phyloP scores from a whole-genome alignment of 1,140 invertebrate species.

The Globodera ellingtonae region DNA sequence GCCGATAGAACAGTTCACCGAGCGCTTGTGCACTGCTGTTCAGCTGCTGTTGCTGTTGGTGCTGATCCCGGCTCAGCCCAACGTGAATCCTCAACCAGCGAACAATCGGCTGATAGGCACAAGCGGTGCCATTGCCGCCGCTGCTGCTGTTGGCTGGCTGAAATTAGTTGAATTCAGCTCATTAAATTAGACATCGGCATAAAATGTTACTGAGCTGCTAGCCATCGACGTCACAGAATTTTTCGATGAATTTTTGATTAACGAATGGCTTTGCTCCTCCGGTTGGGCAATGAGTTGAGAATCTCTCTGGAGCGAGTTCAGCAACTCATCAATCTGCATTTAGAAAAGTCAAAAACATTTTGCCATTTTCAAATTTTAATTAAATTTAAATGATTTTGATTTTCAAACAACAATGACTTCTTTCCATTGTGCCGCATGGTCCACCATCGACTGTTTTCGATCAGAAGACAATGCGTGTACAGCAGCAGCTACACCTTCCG shows the following conservation, averaged over 20 bases:
- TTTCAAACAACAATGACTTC: slow-evolving; percentile 33
- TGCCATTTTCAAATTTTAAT: no score
- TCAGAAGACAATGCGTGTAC: background rate
- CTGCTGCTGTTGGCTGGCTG: slow-evolving; percentile 11
- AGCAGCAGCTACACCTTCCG: background rate
- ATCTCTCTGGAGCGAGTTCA: slow-evolving; percentile 62
- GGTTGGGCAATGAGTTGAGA: slow-evolving; percentile 38
- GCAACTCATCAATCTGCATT: slow-evolving; percentile 66
- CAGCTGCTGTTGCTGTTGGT: background rate
- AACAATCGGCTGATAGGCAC: slow-evolving; percentile 14
- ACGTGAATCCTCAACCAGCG: slow-evolving; percentile 13
- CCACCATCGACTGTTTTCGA: slow-evolving; percentile 15
- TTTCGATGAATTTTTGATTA: background rate
- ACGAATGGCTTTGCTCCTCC: slow-evolving; percentile 9
- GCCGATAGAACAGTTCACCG: slow-evolving; percentile 1
- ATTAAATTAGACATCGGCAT: background rate
- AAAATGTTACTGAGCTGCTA: background rate
- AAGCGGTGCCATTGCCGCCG: background rate
- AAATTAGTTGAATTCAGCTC: background rate
- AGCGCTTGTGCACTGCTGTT: background rate
- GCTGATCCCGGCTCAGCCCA: background rate
- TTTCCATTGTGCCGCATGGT: slow-evolving; percentile 47
- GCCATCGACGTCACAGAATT: background rate
- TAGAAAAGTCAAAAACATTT: slow-evolving; percentile 13
- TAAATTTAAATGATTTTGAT: no score